Evolutionary conservation across 2,113 vertebrate species (phyloP).

Genomic region (Zosterops borbonicus): DNA sequence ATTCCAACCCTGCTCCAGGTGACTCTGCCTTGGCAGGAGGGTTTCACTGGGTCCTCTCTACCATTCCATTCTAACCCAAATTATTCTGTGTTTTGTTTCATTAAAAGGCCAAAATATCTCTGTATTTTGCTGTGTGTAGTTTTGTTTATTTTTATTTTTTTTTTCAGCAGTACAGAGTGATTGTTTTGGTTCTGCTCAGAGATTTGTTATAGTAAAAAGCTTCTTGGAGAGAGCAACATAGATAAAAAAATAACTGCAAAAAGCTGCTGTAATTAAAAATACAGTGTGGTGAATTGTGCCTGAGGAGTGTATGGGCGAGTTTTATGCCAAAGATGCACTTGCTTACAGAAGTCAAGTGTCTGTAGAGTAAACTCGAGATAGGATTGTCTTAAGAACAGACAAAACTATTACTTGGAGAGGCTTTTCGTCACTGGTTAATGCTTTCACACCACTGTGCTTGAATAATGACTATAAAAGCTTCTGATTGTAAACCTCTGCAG

Average conservation of each 20-base stretch:
- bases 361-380: neutral
- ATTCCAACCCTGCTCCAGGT: neutral
- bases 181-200: neutral
- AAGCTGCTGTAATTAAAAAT: neutral
- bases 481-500: neutral
- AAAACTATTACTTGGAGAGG: accelerated
- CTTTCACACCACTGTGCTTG: neutral
- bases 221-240: neutral
- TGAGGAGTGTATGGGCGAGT: neutral
- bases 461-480: neutral
- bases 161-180: neutral
- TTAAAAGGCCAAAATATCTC: neutral
- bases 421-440: neutral
- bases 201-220: neutral
- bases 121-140: neutral
- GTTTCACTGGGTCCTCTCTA: neutral
- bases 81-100: neutral
- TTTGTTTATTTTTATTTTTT: neutral
- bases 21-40: neutral
- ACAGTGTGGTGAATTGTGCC: neutral
- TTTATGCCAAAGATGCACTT: neutral
- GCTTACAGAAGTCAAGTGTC: neutral
- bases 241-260: neutral
- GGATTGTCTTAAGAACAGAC: neutral
- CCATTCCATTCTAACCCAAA: neutral